A percentile compares a stretch with the other conserved stretches of the same genome.
These are phyloP conservation scores for Drosophila takahashii DNA, from an alignment of 1,140 invertebrate species.

Conservation along the genomic window DNA sequence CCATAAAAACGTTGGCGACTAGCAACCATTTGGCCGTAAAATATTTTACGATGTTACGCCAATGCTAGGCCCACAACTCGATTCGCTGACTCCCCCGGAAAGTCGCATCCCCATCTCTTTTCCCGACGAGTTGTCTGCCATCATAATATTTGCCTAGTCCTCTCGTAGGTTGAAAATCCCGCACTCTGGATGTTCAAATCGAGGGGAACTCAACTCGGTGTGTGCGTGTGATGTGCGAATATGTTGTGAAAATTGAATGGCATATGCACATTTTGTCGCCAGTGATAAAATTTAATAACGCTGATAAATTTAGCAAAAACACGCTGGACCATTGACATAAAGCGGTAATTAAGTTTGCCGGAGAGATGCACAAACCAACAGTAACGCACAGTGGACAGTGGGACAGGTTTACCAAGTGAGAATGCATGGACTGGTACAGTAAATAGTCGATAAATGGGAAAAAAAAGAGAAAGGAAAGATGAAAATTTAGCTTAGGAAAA, in stretches of 20 bases:
- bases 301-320: slow-evolving; percentile 84
- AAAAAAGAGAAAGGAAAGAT: neutral
- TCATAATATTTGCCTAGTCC: slow-evolving; percentile 78
- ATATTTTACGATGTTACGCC: slow-evolving; percentile 82
- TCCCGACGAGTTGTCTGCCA: slow-evolving; percentile 55
- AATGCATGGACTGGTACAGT: slow-evolving; percentile 21
- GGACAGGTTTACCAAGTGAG: slow-evolving; percentile 22
- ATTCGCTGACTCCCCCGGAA: neutral
- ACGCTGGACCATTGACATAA: slow-evolving; percentile 83
- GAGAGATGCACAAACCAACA: slow-evolving; percentile 56
- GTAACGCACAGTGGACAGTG: slow-evolving; percentile 17
- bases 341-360: slow-evolving; percentile 84
- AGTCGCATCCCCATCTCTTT: neutral
- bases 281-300: slow-evolving; percentile 84
- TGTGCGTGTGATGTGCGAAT: slow-evolving; percentile 74
- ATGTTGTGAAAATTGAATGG: slow-evolving; percentile 82
- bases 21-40: slow-evolving; percentile 73
- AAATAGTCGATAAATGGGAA: neutral
- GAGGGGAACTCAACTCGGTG: neutral
- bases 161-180: slow-evolving; percentile 39
- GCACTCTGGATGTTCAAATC: slow-evolving; percentile 4
- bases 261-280: slow-evolving; percentile 83
- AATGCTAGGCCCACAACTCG: slow-evolving; percentile 58
- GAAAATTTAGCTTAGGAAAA: too few species aligned
- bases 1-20: slow-evolving; percentile 74